Percentiles rank a stretch among this genome's conserved stretches.
Conservation (phyloP, 2,888 invertebrate genomes). For the Taphrorychus bicolor region DNA sequence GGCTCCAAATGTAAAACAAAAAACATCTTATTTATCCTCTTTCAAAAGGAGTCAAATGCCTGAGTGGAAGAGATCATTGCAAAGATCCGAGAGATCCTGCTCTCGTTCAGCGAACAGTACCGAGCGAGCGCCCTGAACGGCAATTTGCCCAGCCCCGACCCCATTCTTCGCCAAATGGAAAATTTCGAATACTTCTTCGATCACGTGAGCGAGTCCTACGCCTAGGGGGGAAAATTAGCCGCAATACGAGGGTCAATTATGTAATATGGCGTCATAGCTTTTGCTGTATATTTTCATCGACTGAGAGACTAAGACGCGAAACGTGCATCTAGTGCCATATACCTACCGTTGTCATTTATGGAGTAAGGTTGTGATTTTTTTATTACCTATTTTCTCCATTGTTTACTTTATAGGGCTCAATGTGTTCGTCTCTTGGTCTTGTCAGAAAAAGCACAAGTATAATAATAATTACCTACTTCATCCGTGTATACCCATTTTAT, state of each 20-base stretch:
- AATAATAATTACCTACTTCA: conserved; percentile 21
- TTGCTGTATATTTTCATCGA: background rate
- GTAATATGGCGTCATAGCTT: background rate
- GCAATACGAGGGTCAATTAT: background rate
- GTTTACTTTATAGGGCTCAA: no score
- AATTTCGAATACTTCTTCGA: conserved; percentile 70
- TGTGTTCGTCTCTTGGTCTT: conserved; percentile 25
- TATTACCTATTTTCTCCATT: no score
- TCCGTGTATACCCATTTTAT: conserved; percentile 45
- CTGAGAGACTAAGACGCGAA: background rate
- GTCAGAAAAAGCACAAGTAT: background rate
- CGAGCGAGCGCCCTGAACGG: conserved; percentile 58
- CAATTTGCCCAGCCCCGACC: conserved; percentile 58
- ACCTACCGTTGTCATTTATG: background rate
- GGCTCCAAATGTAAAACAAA: background rate
- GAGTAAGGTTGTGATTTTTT: background rate
- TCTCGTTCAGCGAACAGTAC: conserved; percentile 76
- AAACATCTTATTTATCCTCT: conserved; percentile 54
- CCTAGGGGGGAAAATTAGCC: conserved; percentile 55
- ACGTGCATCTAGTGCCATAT: background rate
- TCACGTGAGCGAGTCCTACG: conserved; percentile 71
- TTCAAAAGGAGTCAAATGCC: conserved; percentile 80
- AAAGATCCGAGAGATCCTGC: conserved; percentile 81
- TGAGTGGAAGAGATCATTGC: conserved; percentile 88
- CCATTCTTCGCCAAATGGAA: conserved; percentile 49